Percentiles rank a stretch among this genome's conserved stretches.
Evolutionary conservation across 2,888 invertebrate genomes (phyloP).

Genomic region (Eupithecia exiguata): DNA sequence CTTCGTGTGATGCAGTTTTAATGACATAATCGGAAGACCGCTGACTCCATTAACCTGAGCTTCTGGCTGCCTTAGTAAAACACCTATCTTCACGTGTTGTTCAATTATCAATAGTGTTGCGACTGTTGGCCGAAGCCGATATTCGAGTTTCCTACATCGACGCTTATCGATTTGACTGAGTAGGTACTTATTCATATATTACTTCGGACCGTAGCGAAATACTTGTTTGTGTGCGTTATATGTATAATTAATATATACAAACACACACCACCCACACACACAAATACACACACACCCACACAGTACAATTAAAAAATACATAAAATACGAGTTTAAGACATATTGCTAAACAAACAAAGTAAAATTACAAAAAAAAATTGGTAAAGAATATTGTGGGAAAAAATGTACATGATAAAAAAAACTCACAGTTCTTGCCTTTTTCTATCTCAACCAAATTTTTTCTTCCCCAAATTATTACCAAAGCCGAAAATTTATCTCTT

Average conservation of each 20-base stretch:
- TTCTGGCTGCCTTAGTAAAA: slow-evolving; percentile 63
- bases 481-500: not conserved
- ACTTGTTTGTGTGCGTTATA: too few relatives aligned
- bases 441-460: not conserved
- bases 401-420: not conserved
- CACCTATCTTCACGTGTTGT: slow-evolving; percentile 67
- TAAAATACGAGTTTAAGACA: not conserved
- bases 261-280: too few relatives aligned
- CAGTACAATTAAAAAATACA: not conserved
- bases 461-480: not conserved
- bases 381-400: not conserved
- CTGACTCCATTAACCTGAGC: slow-evolving; percentile 75
- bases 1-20: slow-evolving; percentile 77
- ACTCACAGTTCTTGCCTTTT: not conserved
- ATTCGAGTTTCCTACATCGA: not conserved
- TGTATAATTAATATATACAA: too few relatives aligned
- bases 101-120: slow-evolving; percentile 48
- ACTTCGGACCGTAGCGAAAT: too few relatives aligned
- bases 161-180: not conserved
- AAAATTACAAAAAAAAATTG: not conserved
- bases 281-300: not conserved
- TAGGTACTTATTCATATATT: not conserved
- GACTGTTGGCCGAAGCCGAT: not conserved
- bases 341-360: too few relatives aligned
- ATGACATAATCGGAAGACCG: slow-evolving; percentile 79